phyloP scores from a whole-genome alignment of 37 sponge, comb jelly and placozoan species.

The Agelas oroides region DNA sequence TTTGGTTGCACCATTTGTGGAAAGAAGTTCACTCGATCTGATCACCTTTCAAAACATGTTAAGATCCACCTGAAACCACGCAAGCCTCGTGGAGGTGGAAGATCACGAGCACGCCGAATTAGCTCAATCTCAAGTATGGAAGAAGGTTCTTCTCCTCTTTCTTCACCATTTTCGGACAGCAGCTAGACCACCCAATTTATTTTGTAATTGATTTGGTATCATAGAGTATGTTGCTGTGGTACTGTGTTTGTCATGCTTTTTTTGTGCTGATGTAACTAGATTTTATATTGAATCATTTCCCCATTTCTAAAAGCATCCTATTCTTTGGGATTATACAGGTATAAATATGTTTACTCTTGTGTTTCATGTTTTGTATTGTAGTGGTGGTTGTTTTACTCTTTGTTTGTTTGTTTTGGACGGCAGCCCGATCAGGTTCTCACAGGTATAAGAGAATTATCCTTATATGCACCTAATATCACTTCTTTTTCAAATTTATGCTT shows the following conservation, averaged over 20 bases:
- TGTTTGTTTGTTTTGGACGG: not conserved
- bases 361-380: too few species aligned
- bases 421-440: constrained; percentile 17
- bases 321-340: too few species aligned
- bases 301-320: too few species aligned
- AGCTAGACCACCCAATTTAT: not conserved
- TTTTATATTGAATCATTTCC: too few species aligned
- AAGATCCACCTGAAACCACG: constrained; percentile 85
- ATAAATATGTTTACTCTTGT: too few species aligned
- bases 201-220: not conserved
- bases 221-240: too few species aligned
- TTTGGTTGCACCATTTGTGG: constrained; percentile 87
- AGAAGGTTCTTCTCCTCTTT: constrained; percentile 43
- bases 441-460: too few species aligned
- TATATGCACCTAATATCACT: too few species aligned
- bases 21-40: constrained; percentile 89
- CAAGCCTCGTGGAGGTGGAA: constrained; percentile 65
- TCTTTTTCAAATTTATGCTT: too few species aligned
- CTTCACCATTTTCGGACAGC: constrained; percentile 45
- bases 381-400: not conserved
- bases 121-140: constrained; percentile 70
- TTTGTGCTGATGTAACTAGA: too few species aligned
- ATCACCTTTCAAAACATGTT: constrained; percentile 91
- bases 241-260: too few species aligned
- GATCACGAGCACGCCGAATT: constrained; percentile 32